Evolutionary conservation across 2,888 invertebrate species (phyloP).

Genomic region (Cephus rjabovi): DNA sequence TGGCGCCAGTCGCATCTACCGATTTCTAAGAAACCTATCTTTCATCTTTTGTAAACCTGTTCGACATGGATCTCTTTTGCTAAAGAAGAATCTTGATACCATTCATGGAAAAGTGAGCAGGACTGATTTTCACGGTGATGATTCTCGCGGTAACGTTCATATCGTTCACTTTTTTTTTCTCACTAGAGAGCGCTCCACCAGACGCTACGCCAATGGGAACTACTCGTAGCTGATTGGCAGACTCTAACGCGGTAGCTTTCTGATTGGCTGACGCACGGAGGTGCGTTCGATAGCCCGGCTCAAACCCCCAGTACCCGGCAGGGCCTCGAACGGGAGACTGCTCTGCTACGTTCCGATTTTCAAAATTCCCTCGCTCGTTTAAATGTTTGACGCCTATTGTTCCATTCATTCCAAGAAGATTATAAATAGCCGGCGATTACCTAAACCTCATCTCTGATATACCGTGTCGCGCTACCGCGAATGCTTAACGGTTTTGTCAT

Average conservation of each 20-base stretch:
- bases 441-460: background rate
- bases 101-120: background rate
- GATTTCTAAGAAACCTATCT: background rate
- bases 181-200: background rate
- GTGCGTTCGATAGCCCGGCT: slow-evolving; percentile 62
- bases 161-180: slow-evolving; percentile 3
- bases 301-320: slow-evolving; percentile 62
- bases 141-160: background rate
- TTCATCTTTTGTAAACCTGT: background rate
- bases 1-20: background rate
- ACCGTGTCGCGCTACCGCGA: background rate
- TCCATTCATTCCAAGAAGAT: background rate
- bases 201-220: slow-evolving; percentile 16
- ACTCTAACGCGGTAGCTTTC: slow-evolving; percentile 19
- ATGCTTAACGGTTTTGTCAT: background rate
- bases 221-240: slow-evolving; percentile 38
- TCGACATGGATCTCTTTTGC: background rate
- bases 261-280: slow-evolving; percentile 46
- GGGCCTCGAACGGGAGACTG: slow-evolving; percentile 57
- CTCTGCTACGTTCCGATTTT: slow-evolving; percentile 31
- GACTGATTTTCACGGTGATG: background rate
- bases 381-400: background rate
- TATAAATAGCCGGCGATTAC: background rate
- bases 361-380: slow-evolving; percentile 24
- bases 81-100: background rate